Base-by-base conservation (phyloP, 2,797 vertebrate genomes). In the Sternotherus odoratus region DNA sequence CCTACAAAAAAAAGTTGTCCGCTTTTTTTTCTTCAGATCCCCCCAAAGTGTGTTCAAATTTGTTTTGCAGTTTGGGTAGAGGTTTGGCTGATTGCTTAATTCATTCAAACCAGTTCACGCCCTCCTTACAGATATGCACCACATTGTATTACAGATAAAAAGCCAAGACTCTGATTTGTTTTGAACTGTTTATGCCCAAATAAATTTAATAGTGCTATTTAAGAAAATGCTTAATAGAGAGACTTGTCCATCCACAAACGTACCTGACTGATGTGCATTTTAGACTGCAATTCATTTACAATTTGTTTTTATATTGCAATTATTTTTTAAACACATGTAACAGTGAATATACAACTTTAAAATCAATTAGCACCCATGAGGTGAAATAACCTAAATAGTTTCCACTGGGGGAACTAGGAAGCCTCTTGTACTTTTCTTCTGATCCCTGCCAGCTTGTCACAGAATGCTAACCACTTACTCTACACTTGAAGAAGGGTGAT, bases 221-320 rank as follows among this genome's bases (percentile, higher is more conserved):
- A 94, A 96, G 91, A 95, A 96, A 95, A 91, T 93, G 87, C 96
- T 96, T 94, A 97, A 54, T 80, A 90, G 12, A 1, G 92, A 93
- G 91, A 95, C 88, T 94, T 86, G 87, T 92, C 92, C 96, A 95
- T 94, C 93, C 9, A 0, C 95, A 94, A 94, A 90, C 57, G 80
- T 30, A 63, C 95, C 95, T 97, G 96, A 97, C 90, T 97, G 95
- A 90, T 95, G 92, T 82, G 93, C 95, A 87, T 95, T 97, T 97
- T 94, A 96, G 95, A 89, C 93, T 88, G 92, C 84, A 95, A 95
- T 97, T 97, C 96, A 97, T 90, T 93, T 95, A 93, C 95, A 95
- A 93, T 96, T 96, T 96, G 94, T 83, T 97, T 97, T 94, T 93
- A 88, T 84, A 78, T 57, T 79, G 96, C 81, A 57, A 84, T 77